Evolutionary conservation across 2,888 invertebrate species (phyloP).

Genomic region (Cerceris rybyensis): DNA sequence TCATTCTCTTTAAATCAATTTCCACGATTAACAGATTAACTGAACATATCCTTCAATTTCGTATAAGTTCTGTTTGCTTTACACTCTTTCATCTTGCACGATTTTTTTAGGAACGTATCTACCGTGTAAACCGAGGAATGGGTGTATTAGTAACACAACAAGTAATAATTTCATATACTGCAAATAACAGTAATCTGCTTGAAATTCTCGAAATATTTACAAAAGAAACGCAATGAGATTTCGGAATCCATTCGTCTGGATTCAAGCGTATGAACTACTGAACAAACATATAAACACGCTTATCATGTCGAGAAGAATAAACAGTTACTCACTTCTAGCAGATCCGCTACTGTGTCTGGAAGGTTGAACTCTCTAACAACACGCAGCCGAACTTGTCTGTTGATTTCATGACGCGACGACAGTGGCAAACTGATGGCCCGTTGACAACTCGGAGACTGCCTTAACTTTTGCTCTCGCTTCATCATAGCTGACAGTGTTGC

Average conservation of each 20-base stretch:
- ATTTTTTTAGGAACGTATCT: no score
- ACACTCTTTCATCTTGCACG: no score
- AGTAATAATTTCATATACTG: no score
- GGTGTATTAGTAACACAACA: no score
- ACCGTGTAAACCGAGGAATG: no score
- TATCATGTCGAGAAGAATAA: not conserved
- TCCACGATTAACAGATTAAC: no score
- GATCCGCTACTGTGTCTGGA: slow-evolving; percentile 93
- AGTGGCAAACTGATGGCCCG: slow-evolving; percentile 90
- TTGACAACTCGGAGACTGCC: slow-evolving; percentile 90
- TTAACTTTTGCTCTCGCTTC: slow-evolving; percentile 92
- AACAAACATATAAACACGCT: not conserved
- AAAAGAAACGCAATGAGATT: no score
- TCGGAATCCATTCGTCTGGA: not conserved
- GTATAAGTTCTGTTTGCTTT: no score
- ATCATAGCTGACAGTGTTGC: slow-evolving; percentile 91
- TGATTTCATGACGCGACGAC: slow-evolving; percentile 90
- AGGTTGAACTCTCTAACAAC: slow-evolving; percentile 97
- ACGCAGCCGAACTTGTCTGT: slow-evolving; percentile 89
- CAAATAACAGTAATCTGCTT: no score
- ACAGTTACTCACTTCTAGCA: slow-evolving; percentile 84
- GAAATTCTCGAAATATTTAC: no score
- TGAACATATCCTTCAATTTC: no score
- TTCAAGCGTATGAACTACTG: not conserved
- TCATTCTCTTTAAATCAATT: no score